These are phyloP conservation scores for Rhinella marina DNA, from an alignment of 2,797 vertebrate genomes.

Conservation along the genomic window DNA sequence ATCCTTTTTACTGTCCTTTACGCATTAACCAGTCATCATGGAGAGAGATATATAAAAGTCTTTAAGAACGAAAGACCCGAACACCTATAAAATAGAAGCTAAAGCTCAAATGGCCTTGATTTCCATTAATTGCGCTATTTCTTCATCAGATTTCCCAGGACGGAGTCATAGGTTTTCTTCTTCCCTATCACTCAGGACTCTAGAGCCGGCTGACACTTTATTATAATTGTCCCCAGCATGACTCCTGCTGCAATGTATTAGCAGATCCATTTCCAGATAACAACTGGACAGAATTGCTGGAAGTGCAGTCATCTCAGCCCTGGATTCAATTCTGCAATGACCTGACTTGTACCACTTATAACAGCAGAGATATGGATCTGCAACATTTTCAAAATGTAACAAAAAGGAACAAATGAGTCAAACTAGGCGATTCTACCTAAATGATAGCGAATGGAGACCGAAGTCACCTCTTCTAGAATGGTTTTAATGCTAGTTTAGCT, in stretches of 20 bases:
- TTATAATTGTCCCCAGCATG: constrained; percentile 32
- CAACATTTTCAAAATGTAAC: constrained; percentile 19
- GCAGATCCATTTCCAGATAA: constrained; percentile 46
- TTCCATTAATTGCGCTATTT: constrained; percentile 33
- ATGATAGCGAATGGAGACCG: not conserved
- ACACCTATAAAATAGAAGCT: not conserved
- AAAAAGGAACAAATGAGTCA: constrained; percentile 24
- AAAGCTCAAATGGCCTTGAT: not conserved
- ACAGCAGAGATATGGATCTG: constrained; percentile 6
- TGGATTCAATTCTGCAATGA: constrained; percentile 1
- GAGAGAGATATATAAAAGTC: constrained; percentile 29
- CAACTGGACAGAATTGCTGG: not conserved
- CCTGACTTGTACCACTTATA: not conserved
- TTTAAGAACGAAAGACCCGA: constrained; percentile 12
- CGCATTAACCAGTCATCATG: constrained; percentile 17
- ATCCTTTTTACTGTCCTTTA: constrained; percentile 28
- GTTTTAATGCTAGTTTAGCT: not conserved
- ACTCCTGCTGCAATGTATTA: constrained; percentile 24
- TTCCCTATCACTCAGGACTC: constrained; percentile 41
- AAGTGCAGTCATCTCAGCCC: not conserved
- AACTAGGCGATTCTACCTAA: not conserved
- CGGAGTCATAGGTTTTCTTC: not conserved
- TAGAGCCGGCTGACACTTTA: constrained; percentile 31
- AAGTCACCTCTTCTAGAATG: not conserved
- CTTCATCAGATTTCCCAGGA: constrained; percentile 13